phyloP scores from a whole-genome alignment of 1,140 invertebrate species.

The Atta colombica region DNA sequence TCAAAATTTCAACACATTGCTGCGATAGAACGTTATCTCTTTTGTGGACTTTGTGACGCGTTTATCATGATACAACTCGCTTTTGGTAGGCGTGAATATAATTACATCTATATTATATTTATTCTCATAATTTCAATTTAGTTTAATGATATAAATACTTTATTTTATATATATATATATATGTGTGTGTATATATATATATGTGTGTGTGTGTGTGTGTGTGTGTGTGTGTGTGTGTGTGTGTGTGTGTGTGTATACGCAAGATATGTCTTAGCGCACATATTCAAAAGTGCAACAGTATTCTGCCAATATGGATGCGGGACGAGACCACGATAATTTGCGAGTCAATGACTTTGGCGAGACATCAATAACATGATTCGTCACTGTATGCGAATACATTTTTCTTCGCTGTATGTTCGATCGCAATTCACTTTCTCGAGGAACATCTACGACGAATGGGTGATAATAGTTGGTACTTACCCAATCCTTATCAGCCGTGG shows the following conservation, averaged over 20 bases:
- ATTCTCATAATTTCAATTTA: conserved; percentile 1
- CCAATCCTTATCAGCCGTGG: conserved; percentile 72
- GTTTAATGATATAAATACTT: not conserved
- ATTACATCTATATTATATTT: conserved; percentile 30
- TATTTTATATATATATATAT: not conserved
- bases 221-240: too few species aligned
- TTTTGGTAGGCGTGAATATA: not conserved
- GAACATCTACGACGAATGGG: not conserved
- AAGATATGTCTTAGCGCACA: not conserved
- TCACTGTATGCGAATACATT: not conserved
- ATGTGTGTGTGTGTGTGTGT: not conserved
- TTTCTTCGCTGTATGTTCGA: not conserved
- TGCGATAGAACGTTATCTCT: conserved; percentile 51
- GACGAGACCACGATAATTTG: conserved; percentile 35
- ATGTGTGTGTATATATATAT: not conserved
- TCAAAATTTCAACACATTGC: conserved; percentile 44
- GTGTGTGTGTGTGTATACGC: not conserved
- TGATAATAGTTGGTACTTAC: conserved; percentile 72
- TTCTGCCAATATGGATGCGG: not conserved
- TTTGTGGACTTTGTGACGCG: conserved; percentile 21
- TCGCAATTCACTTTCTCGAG: not conserved
- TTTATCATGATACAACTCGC: conserved; percentile 1
- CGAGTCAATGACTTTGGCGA: conserved; percentile 48
- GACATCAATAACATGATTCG: conserved; percentile 18
- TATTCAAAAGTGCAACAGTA: not conserved